Evolutionary conservation across 1,140 invertebrate genomes (phyloP).

Genomic region (Lepidotrigona ventralis): DNA sequence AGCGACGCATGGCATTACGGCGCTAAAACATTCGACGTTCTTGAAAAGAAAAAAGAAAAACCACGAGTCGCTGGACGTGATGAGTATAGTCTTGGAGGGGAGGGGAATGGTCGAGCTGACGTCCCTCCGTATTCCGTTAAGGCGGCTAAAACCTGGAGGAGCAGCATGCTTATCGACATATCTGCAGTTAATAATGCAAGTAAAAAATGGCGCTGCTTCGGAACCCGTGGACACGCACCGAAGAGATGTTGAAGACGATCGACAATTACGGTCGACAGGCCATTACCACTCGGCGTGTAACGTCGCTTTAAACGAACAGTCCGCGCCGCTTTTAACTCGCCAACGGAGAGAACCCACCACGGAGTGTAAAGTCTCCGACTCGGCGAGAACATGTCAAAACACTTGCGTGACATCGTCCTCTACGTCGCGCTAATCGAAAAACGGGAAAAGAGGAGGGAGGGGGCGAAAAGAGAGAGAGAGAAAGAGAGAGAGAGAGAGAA

Average conservation of each 20-base stretch:
- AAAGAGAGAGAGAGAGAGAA: too few relatives aligned
- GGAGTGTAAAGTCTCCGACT: slow-evolving; percentile 44
- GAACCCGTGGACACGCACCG: slow-evolving; percentile 54
- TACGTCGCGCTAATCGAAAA: slow-evolving; percentile 31
- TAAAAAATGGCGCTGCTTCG: slow-evolving; percentile 40
- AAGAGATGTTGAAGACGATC: slow-evolving; percentile 54
- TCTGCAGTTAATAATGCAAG: slow-evolving; percentile 38
- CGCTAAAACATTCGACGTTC: too few relatives aligned
- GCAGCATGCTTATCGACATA: slow-evolving; percentile 36
- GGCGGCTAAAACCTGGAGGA: slow-evolving; percentile 18
- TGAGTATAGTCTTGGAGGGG: too few relatives aligned
- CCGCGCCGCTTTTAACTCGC: slow-evolving; percentile 46
- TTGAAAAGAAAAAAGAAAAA: background rate
- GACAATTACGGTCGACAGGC: slow-evolving; percentile 61
- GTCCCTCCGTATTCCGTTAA: background rate
- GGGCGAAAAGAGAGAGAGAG: too few relatives aligned
- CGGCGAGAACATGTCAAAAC: slow-evolving; percentile 36
- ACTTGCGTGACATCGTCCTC: slow-evolving; percentile 52
- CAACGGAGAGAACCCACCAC: slow-evolving; percentile 49
- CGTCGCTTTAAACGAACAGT: slow-evolving; percentile 60
- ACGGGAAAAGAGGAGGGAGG: too few relatives aligned
- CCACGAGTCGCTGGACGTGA: background rate
- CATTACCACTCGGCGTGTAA: slow-evolving; percentile 57
- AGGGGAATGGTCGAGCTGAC: too few relatives aligned
- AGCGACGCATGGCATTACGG: too few relatives aligned